Base-by-base conservation (phyloP, 2,113 vertebrate genomes). In the Xenotilapia leptura region DNA sequence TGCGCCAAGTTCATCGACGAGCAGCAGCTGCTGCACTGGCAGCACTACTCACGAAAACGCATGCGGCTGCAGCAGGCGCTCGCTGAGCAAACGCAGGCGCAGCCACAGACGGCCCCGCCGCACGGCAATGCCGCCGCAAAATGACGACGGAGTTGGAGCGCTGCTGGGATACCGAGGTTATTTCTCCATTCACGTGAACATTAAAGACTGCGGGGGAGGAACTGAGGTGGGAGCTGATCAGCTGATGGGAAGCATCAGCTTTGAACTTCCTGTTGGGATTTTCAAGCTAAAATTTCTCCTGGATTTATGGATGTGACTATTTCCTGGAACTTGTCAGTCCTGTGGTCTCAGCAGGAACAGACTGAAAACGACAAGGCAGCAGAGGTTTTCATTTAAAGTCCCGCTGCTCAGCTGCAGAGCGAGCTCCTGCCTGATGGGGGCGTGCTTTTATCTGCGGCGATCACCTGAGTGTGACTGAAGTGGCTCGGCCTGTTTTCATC, bases 1-100 rank as follows among this genome's bases (percentile, higher is more conserved):
- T 99, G 99, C 68, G 97, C 98, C 54, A 99, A 99, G 91, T 99
- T 99, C 85, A 99, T 99, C 5, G 99, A 99, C 2, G 99, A 99
- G 93, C 99, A 99, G 91, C 99, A 99, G 94, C 98, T 99, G 55
- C 97, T 99, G 31, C 99, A 99, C 95, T 99, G 98, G 99, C 98
- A 99, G 95, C 98, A 99, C 83, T 99, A 99, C 58, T 98, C 98
- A 2, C 93, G 98, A 82, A 99, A 99, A 60, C 97, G 99, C 55
- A 97, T 98, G 91, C 97, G 99, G 2, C 97, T 99, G 79, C 99
- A 99, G 95, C 99, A 99, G 94, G 98, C 98, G 6, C 96, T 99
- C 40, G 98, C 97, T 0, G 99, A 99, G 86, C 98, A 99, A 95
- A 98, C 98, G 73, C 98, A 97, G 65, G 97, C 92, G 4, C 95